Base-by-base conservation (phyloP, 2,888 invertebrate genomes). In the Troilus luridus region DNA sequence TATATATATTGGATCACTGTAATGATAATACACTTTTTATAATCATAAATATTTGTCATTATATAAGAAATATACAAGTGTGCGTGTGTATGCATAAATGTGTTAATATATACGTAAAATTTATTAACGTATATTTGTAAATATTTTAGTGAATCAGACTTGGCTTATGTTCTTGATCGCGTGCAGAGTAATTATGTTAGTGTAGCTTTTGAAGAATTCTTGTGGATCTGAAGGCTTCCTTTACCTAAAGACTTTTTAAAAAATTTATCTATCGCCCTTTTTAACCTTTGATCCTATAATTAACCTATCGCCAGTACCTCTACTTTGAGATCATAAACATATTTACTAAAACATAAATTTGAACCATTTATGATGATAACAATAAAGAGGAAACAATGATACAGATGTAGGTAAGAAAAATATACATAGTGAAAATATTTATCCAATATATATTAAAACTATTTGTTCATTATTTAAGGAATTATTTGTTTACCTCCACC, bases 1-100 rank as follows among this genome's bases (percentile, higher is more conserved):
- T 41, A 41, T 41, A 41, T 64, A 89, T 89, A 64, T 54, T 85
- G 60, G 56, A 89, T 62, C 89, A 89, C 89, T 89, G 64, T 88
- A 88, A 41, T 89, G 67, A 64, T 89, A 54, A 89, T 89, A 89
- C 89, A 89, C 89, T 89, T 89, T 89, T 89, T 64, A 56, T 58
- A 85, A 85, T 85, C 27, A 85, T 12, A n/a, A 85, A 41, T 85
- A 85, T 21, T 19, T n/a, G 54, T 85, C n/a, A 14, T 85, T 81
- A 21, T 81, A 19, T 56, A 56, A 41, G 58, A 24, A 1, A 60
- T 27, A 58, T 24, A 59, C 14, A 59, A 88, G 56, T 67, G 67
- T 72, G 72, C 9, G 41, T 85, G 85, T 85, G 56, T 58, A n/a
- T 85, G 56, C n/a, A n/a, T 56, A 85, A 85, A 54, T 56, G 85